These are phyloP conservation scores for Antennarius striatus DNA, from an alignment of 2,113 vertebrate genomes.

Conservation along the genomic window DNA sequence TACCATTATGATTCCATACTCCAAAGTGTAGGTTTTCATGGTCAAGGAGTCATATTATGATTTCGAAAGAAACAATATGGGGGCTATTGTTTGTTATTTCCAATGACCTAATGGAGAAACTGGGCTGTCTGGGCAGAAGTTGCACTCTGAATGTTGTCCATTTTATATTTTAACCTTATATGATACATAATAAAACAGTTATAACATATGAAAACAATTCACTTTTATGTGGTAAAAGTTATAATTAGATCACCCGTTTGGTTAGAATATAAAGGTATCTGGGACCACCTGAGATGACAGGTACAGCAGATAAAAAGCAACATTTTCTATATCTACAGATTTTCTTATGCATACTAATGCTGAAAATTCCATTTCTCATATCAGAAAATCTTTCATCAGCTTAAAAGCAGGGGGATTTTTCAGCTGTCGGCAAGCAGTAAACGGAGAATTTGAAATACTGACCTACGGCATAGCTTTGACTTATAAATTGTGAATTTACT, in stretches of 20 bases:
- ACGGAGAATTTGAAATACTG: slow-evolving; percentile 14
- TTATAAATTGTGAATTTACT: slow-evolving; percentile 1
- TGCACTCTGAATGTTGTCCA: too few relatives aligned
- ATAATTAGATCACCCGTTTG: slow-evolving; percentile 49
- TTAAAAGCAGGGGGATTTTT: slow-evolving; percentile 31
- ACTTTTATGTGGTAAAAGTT: slow-evolving; percentile 38
- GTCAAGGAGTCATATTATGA: too few relatives aligned
- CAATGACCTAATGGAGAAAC: too few relatives aligned
- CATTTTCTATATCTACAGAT: slow-evolving; percentile 58
- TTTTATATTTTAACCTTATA: neutral
- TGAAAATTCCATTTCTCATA: slow-evolving; percentile 35
- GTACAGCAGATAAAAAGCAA: slow-evolving; percentile 64
- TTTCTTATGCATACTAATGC: slow-evolving; percentile 61
- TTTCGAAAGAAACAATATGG: too few relatives aligned
- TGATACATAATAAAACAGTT: slow-evolving; percentile 18
- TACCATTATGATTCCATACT: too few relatives aligned
- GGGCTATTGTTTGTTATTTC: too few relatives aligned
- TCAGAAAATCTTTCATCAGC: slow-evolving; percentile 36
- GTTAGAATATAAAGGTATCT: slow-evolving; percentile 58
- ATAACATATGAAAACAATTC: slow-evolving; percentile 27
- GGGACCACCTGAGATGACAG: slow-evolving; percentile 64
- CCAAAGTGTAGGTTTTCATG: too few relatives aligned
- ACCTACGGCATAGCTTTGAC: slow-evolving; percentile 13
- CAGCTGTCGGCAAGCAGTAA: slow-evolving; percentile 9
- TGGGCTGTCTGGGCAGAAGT: too few relatives aligned